phyloP scores from a whole-genome alignment of 1,140 invertebrate species.

The Brachionus rubens region DNA sequence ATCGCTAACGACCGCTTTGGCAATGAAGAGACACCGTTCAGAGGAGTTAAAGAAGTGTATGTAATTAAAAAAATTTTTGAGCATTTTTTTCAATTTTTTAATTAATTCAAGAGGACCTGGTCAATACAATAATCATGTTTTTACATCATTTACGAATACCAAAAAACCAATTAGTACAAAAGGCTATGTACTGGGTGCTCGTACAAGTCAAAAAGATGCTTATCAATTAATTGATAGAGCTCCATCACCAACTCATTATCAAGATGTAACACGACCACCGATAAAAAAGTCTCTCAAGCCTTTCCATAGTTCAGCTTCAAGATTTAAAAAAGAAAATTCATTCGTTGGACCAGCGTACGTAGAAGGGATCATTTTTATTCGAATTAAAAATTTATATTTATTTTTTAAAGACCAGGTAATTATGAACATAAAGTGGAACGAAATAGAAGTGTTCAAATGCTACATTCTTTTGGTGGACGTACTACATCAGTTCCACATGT shows the following conservation, averaged over 20 bases:
- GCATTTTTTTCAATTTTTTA: background rate
- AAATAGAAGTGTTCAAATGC: constrained; percentile 34
- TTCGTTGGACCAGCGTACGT: constrained; percentile 2
- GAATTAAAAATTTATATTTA: background rate
- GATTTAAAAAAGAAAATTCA: constrained; percentile 10
- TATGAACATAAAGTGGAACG: constrained; percentile 19
- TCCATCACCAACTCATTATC: constrained; percentile 30
- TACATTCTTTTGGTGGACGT: constrained; percentile 44
- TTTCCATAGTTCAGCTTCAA: background rate
- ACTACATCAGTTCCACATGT: constrained; percentile 40
- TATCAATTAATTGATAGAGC: constrained; percentile 18
- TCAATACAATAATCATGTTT: constrained; percentile 23
- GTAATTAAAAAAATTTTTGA: background rate
- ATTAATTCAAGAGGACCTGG: constrained; percentile 5
- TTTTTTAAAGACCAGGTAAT: constrained; percentile 12
- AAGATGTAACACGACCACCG: background rate
- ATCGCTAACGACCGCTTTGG: constrained; percentile 38
- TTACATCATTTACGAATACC: background rate
- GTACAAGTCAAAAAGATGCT: constrained; percentile 31
- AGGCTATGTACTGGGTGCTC: constrained; percentile 13
- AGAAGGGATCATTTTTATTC: background rate
- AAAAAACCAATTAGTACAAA: constrained; percentile 29
- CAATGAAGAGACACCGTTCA: constrained; percentile 32
- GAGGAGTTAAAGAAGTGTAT: constrained; percentile 37
- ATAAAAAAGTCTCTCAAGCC: constrained; percentile 24